Evolutionary conservation across 2,888 invertebrate species (phyloP), one percentile per base, ranked within the genome.

Genomic region (Lasioglossum leucozonium): DNA sequence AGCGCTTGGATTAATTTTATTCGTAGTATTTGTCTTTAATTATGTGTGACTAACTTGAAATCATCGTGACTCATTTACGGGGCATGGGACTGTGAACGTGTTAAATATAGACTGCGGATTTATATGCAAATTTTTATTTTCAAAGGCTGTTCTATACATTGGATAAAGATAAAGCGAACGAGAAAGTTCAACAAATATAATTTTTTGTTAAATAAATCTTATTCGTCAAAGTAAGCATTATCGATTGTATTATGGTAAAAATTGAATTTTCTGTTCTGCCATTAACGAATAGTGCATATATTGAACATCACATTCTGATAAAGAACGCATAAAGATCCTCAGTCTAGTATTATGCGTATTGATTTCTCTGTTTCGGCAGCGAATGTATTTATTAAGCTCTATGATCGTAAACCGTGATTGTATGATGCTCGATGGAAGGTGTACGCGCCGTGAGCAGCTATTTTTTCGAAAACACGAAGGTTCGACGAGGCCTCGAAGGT

Each of bases 11-110:
- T 62, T 62, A 62, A 62, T 16, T 30, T 62, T 5, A 62, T 30
- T 62, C 30, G 6, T 62, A 62, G 30, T 62, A 30, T 62, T 62
- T 62, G 30, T 62, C 62, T 62, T 62, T 26, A 30, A 62, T 62
- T 30, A 62, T 62, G 62, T 62, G 62, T 62, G 62, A 62, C 62
- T 62, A 62, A 62, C 62, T 62, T 30, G 62, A 62, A 62, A 62
- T 30, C 30, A 13, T 6, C 16, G 30, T 62, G 62, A 62, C 62
- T 62, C 62, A 30, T 16, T 30, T 6, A 30, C 16, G 62, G 62
- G 30, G 16, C 30, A 62, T 30, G 62, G 30, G 62, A 16, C 62
- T 62, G 62, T 30, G 62, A 62, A 62, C 62, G 30, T 62, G 62
- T 62, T 62, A 62, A 30, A 30, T 62, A 62, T 30, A 62, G 16